Evolutionary conservation across 2,888 invertebrate genomes (phyloP).

Genomic region (Branchellion lobata): DNA sequence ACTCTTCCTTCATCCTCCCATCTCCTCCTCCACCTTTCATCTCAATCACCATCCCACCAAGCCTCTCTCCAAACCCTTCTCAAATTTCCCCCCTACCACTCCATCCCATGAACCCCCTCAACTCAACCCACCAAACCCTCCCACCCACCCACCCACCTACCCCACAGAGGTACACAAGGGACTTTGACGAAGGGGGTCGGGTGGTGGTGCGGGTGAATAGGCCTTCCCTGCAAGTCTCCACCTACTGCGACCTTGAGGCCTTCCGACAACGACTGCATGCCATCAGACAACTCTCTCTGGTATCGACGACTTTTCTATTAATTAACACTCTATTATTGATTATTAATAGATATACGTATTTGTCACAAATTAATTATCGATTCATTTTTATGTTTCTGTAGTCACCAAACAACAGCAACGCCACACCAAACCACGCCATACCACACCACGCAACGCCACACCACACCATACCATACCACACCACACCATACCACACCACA

Average conservation of each 20-base stretch:
- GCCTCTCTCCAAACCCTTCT: neutral
- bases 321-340: neutral
- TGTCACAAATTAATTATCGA: too few relatives aligned
- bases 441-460: too few relatives aligned
- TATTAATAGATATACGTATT: too few relatives aligned
- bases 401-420: too few relatives aligned
- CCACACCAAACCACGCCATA: too few relatives aligned
- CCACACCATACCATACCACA: too few relatives aligned
- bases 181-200: slow-evolving; percentile 4
- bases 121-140: neutral
- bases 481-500: too few relatives aligned
- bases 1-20: too few relatives aligned
- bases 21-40: too few relatives aligned
- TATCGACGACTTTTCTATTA: neutral
- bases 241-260: slow-evolving; percentile 58
- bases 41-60: neutral
- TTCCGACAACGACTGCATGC: slow-evolving; percentile 59
- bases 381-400: too few relatives aligned
- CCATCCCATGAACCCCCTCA: neutral
- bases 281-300: slow-evolving; percentile 60
- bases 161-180: neutral
- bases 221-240: slow-evolving; percentile 56
- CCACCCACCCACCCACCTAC: neutral
- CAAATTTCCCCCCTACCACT: neutral
- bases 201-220: slow-evolving; percentile 54